These are phyloP conservation scores for Whitmania pigra DNA, from an alignment of 1,140 invertebrate genomes.

Conservation along the genomic window DNA sequence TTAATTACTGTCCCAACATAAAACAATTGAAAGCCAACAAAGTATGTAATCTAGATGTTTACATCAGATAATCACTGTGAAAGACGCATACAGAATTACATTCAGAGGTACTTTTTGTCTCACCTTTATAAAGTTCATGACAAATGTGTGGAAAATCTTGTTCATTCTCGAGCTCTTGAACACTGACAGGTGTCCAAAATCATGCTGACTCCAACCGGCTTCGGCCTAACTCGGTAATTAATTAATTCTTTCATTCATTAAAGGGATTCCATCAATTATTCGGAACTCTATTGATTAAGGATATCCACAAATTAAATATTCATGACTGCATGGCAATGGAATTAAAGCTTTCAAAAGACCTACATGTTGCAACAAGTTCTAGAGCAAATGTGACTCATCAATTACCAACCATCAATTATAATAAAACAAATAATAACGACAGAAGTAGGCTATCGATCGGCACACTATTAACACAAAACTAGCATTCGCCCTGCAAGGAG, in stretches of 20 bases:
- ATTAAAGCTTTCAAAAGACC: background rate
- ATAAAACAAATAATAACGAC: background rate
- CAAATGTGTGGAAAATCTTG: constrained; percentile 25
- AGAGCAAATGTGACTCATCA: background rate
- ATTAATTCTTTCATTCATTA: background rate
- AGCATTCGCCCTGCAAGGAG: background rate
- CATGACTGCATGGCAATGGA: background rate
- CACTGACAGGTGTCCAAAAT: constrained; percentile 29
- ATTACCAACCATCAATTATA: background rate
- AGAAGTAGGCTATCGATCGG: background rate
- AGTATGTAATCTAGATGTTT: background rate
- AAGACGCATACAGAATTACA: background rate
- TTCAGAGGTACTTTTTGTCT: background rate
- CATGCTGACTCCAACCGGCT: constrained; percentile 28
- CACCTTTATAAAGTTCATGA: constrained; percentile 26
- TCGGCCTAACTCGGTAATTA: constrained; percentile 22
- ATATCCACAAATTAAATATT: background rate
- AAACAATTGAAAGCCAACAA: too few relatives aligned
- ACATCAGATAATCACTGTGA: background rate
- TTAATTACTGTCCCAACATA: too few relatives aligned
- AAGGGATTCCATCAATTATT: background rate
- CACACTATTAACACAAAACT: background rate
- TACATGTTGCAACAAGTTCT: background rate
- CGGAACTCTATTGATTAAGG: background rate
- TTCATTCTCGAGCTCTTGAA: constrained; percentile 25